Evolutionary conservation across 2,113 vertebrate species (phyloP).

Genomic region (Bos javanicus): DNA sequence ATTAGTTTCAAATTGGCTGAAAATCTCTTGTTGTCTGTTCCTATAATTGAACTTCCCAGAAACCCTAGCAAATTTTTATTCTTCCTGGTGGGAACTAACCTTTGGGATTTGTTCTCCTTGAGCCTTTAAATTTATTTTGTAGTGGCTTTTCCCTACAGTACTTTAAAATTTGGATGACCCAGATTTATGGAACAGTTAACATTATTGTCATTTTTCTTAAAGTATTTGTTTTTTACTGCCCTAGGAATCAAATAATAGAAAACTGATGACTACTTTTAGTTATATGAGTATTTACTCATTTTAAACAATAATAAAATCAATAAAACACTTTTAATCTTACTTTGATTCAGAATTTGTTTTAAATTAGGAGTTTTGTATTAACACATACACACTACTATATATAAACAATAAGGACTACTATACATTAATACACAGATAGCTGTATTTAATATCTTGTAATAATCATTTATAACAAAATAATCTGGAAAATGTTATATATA

Average conservation of each 20-base stretch:
- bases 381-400: neutral
- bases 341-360: neutral
- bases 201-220: neutral
- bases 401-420: neutral
- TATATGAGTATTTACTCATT: neutral
- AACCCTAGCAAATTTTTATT: constrained; percentile 33
- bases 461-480: neutral
- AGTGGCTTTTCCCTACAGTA: neutral
- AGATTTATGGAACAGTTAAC: constrained; percentile 41
- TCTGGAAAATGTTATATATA: neutral
- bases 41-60: constrained; percentile 69
- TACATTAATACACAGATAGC: neutral
- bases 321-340: neutral
- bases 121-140: constrained; percentile 44
- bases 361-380: neutral
- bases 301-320: neutral
- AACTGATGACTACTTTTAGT: neutral
- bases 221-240: neutral
- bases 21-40: constrained; percentile 61
- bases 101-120: constrained; percentile 52
- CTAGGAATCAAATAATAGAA: neutral
- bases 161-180: constrained; percentile 21
- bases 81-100: neutral
- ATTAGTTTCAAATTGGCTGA: constrained; percentile 65
- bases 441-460: neutral